These are phyloP conservation scores for Centruroides sculpturatus DNA, from an alignment of 1,140 invertebrate genomes.

Conservation along the genomic window DNA sequence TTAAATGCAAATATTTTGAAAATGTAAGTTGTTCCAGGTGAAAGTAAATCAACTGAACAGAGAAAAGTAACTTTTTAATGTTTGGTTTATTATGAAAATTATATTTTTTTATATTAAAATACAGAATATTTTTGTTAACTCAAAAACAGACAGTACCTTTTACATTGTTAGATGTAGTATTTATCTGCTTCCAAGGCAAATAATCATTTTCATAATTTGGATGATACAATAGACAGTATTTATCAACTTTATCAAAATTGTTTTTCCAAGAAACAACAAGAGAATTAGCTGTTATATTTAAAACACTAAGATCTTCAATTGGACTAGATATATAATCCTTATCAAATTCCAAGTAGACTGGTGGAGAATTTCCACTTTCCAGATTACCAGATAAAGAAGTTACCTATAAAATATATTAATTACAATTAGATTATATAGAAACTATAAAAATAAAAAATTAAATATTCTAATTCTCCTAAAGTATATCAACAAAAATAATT, in stretches of 20 bases:
- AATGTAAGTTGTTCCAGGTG: constrained; percentile 40
- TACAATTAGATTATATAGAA: too few species aligned
- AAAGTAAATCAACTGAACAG: constrained; percentile 34
- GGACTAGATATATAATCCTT: constrained; percentile 39
- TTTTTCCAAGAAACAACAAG: constrained; percentile 43
- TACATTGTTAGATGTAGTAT: constrained; percentile 23
- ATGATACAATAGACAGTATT: constrained; percentile 40
- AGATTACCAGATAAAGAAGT: constrained; percentile 42
- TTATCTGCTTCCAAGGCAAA: background rate
- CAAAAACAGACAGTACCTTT: constrained; percentile 15
- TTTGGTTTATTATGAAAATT: too few species aligned
- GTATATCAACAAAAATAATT: too few species aligned
- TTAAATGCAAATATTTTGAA: constrained; percentile 46
- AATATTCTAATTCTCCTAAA: too few species aligned
- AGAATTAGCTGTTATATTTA: constrained; percentile 33
- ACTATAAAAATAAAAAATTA: too few species aligned
- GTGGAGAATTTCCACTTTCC: constrained; percentile 39
- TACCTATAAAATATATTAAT: constrained; percentile 32
- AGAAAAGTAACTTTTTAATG: background rate
- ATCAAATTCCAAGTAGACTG: constrained; percentile 10
- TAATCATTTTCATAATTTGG: constrained; percentile 3
- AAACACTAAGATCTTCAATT: constrained; percentile 39
- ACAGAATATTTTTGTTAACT: too few species aligned
- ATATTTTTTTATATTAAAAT: too few species aligned
- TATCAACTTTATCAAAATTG: constrained; percentile 38